A percentile compares a stretch with the other conserved stretches of the same genome.
These are phyloP conservation scores for Phthorimaea operculella DNA, from an alignment of 1,140 invertebrate genomes.

Conservation along the genomic window DNA sequence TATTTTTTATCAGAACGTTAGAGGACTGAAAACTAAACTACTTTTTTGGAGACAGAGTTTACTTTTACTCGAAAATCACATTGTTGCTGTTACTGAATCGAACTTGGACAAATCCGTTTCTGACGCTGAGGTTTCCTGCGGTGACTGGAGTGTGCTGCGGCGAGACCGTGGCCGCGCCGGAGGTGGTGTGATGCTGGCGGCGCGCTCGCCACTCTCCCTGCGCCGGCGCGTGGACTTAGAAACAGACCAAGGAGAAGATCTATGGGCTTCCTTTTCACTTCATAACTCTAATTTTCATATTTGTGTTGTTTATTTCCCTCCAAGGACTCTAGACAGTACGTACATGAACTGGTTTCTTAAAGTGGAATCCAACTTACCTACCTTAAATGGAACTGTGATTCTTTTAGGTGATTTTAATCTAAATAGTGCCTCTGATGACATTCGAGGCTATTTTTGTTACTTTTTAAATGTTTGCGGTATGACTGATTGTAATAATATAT, in stretches of 20 bases:
- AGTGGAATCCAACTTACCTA: not conserved
- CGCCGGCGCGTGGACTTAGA: constrained; percentile 6
- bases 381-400: too few relatives aligned
- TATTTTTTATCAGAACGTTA: constrained; percentile 8
- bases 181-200: too few relatives aligned
- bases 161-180: not conserved
- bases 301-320: constrained; percentile 9
- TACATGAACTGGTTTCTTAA: constrained; percentile 7
- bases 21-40: constrained; percentile 10
- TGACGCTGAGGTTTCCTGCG: constrained; percentile 4
- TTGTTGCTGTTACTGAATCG: constrained; percentile 6
- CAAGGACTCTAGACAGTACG: constrained; percentile 2
- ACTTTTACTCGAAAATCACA: not conserved
- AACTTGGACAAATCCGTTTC: not conserved
- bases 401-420: too few relatives aligned
- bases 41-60: constrained; percentile 1
- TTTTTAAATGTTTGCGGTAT: constrained; percentile 5
- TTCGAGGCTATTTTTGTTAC: too few relatives aligned
- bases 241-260: constrained; percentile 1
- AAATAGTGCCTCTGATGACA: too few relatives aligned
- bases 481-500: constrained; percentile 2
- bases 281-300: not conserved
- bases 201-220: not conserved
- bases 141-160: constrained; percentile 3
- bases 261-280: constrained; percentile 7